phyloP scores from a whole-genome alignment of 2,888 invertebrate genomes.

The Perizoma affinitatum region DNA sequence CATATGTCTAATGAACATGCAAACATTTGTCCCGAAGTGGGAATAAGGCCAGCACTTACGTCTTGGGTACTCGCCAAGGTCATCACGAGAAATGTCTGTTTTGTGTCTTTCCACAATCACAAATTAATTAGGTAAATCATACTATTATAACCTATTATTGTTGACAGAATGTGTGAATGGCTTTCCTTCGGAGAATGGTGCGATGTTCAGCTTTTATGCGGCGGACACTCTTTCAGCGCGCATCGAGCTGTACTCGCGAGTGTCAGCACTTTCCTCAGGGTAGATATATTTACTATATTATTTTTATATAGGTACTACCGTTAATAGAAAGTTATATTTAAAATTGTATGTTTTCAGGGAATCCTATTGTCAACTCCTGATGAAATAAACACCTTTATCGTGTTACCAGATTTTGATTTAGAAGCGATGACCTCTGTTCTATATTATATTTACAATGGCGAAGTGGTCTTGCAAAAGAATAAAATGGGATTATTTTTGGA shows the following conservation, averaged over 20 bases:
- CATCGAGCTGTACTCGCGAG: constrained; percentile 88
- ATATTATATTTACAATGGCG: constrained; percentile 88
- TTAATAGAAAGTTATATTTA: too few species aligned
- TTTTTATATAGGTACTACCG: background rate
- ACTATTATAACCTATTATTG: too few species aligned
- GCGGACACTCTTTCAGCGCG: constrained; percentile 85
- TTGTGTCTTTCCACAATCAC: background rate
- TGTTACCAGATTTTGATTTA: constrained; percentile 86
- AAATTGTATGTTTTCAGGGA: constrained; percentile 49
- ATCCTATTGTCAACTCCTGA: constrained; percentile 66
- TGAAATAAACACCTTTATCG: constrained; percentile 85
- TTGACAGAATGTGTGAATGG: constrained; percentile 67
- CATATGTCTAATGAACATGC: too few species aligned
- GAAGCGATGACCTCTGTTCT: constrained; percentile 86
- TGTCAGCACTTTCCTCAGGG: constrained; percentile 87
- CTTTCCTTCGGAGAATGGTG: constrained; percentile 73
- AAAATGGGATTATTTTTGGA: constrained; percentile 84
- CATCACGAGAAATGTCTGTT: background rate
- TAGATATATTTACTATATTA: constrained; percentile 49
- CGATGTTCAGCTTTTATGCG: constrained; percentile 87
- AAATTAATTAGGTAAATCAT: too few species aligned
- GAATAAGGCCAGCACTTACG: too few species aligned
- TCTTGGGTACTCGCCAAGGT: too few species aligned
- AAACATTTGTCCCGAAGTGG: too few species aligned
- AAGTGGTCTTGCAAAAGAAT: constrained; percentile 83